Base-by-base conservation (phyloP, 2,797 vertebrate genomes). In the Macropodus opercularis region DNA sequence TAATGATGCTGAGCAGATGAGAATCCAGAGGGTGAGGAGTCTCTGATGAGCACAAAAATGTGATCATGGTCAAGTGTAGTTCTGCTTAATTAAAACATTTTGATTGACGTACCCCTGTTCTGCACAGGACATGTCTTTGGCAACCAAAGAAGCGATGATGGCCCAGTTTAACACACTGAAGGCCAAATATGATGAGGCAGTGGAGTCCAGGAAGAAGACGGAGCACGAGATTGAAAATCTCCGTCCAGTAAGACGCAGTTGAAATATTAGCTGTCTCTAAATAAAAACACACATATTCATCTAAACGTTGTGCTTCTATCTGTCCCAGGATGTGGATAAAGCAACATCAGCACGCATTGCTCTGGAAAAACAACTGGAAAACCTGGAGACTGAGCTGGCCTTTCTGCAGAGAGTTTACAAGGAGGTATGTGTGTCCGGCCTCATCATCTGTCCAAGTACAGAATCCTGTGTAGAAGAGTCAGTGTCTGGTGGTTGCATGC, bases 151-250 rank as follows among this genome's bases (percentile, higher is more conserved):
- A 35, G 88, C 84, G 3, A 90, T 87, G 81, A 51, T 80, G 21
- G 85, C 75, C 8, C 91, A 92, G 66, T 41, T 93, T 68, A 89
- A 90, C 21, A 44, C 55, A 27, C 63, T 93, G n/a, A 94, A 91
- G 83, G 71, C 63, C 27, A 92, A 90, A 71, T 92, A 90, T 34
- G 78, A 92, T 1, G 90, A 92, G 27, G 89, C 89, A 26, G 42
- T 91, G 34, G 87, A 86, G n/a, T 87, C 86, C 50, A 86, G 92
- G 63, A 92, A 89, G 68, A 91, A 91, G 62, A 86, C 78, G 0
- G 92, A 94, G 83, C 59, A 67, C 12, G 89, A 92, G 39, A 89
- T 94, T 6, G 91, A 93, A 79, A 46, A 57, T 18, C 87, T 94
- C 43, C 90, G 93, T 49, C 92, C 92, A 26, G 93, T 95, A 75